Percentiles rank a stretch among this genome's conserved stretches.
These are phyloP conservation scores for Suricata suricatta DNA, from an alignment of 2,113 vertebrate genomes.

Conservation along the genomic window DNA sequence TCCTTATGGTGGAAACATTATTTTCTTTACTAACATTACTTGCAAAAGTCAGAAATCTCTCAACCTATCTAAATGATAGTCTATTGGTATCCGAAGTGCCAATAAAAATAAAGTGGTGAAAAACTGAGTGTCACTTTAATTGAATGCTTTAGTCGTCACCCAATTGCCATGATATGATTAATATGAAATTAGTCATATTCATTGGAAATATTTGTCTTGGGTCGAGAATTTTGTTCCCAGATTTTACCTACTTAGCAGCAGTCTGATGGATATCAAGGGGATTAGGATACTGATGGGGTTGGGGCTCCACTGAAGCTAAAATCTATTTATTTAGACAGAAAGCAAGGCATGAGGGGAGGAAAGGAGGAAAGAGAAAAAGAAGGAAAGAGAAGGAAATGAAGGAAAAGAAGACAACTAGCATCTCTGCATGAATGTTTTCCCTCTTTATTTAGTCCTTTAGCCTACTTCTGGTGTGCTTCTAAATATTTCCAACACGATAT, in stretches of 20 bases:
- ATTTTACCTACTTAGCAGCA: slow-evolving; percentile 38
- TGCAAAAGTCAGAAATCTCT: slow-evolving; percentile 31
- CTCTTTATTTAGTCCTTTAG: background rate
- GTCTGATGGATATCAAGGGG: slow-evolving; percentile 14
- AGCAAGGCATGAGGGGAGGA: background rate
- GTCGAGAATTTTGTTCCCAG: slow-evolving; percentile 56
- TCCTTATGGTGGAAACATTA: background rate
- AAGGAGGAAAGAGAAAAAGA: background rate
- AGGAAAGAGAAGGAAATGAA: background rate
- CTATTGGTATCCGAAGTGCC: slow-evolving; percentile 43
- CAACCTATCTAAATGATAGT: slow-evolving; percentile 49
- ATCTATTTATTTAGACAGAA: background rate
- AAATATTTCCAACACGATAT: background rate
- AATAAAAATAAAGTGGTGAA: slow-evolving; percentile 65
- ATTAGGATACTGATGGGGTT: background rate
- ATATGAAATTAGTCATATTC: slow-evolving; percentile 52
- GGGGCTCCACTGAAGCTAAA: background rate
- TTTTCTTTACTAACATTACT: slow-evolving; percentile 53
- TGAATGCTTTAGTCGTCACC: slow-evolving; percentile 25
- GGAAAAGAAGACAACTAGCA: background rate
- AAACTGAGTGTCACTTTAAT: slow-evolving; percentile 39
- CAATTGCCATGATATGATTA: background rate
- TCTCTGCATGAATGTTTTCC: background rate
- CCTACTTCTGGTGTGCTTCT: background rate
- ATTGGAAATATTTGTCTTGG: slow-evolving; percentile 40